Evolutionary conservation across 2,888 invertebrate species (phyloP).

Genomic region (Ophion obscuratus): DNA sequence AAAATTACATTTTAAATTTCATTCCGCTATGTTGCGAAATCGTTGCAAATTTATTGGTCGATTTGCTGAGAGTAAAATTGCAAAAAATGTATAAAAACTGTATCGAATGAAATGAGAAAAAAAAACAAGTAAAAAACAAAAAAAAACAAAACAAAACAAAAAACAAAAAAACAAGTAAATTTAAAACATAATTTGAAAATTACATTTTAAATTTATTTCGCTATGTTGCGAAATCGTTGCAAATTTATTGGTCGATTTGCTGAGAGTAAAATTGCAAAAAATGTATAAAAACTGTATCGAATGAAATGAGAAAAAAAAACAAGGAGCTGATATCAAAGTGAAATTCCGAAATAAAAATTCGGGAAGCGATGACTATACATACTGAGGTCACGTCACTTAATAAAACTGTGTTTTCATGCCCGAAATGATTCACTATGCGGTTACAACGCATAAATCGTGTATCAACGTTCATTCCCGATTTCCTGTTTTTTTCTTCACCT

Average conservation of each 20-base stretch:
- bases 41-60: no score
- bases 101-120: not conserved
- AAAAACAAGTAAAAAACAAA: no score
- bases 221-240: not conserved
- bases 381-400: constrained; percentile 12
- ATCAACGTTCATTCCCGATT: constrained; percentile 37
- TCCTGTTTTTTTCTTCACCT: constrained; percentile 20
- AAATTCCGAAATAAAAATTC: not conserved
- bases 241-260: no score
- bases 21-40: not conserved
- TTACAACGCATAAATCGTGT: constrained; percentile 41
- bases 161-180: no score
- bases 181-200: no score
- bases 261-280: no score
- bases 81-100: no score
- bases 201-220: not conserved
- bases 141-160: no score
- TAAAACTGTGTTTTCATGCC: constrained; percentile 1
- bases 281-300: no score
- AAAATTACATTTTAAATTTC: not conserved
- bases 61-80: no score
- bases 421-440: constrained; percentile 29
- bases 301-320: not conserved
- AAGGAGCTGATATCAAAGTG: no score
- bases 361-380: constrained; percentile 5